A percentile compares a stretch with the other conserved stretches of the same genome.
These are phyloP conservation scores for Caenorhabditis macrosperma DNA, from an alignment of 2,888 invertebrate species.

Conservation along the genomic window DNA sequence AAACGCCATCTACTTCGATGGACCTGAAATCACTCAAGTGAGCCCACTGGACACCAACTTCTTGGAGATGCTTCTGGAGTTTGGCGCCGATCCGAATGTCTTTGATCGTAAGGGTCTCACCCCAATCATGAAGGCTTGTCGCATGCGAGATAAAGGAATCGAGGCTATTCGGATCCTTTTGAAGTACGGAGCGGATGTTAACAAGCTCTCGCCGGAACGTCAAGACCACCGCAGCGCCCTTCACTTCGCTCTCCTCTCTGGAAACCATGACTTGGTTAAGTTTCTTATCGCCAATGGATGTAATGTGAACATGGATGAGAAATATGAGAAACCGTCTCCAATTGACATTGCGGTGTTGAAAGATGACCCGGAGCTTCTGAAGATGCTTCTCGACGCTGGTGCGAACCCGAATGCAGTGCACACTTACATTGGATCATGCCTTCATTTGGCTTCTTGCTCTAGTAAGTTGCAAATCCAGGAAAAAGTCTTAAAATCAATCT, in stretches of 20 bases:
- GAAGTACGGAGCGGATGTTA: constrained; percentile 88
- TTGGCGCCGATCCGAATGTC: constrained; percentile 91
- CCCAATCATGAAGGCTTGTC: constrained; percentile 92
- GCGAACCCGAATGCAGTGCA: constrained; percentile 82
- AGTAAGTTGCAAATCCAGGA: constrained; percentile 61
- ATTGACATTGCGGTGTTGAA: constrained; percentile 89
- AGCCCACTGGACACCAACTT: constrained; percentile 85
- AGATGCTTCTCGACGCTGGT: constrained; percentile 81
- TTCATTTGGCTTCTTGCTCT: constrained; percentile 81
- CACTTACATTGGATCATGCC: constrained; percentile 81
- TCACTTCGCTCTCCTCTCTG: constrained; percentile 91
- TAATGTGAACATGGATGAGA: constrained; percentile 84
- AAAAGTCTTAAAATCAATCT: too few species aligned
- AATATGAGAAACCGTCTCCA: constrained; percentile 87
- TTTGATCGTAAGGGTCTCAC: constrained; percentile 90
- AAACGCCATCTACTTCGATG: constrained; percentile 85
- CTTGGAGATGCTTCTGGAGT: constrained; percentile 88
- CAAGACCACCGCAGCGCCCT: constrained; percentile 91
- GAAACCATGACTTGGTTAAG: constrained; percentile 86
- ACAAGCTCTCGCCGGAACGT: constrained; percentile 88
- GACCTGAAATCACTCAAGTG: constrained; percentile 88
- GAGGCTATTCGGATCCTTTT: constrained; percentile 83
- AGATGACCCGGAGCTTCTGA: constrained; percentile 77
- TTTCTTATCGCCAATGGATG: constrained; percentile 88
- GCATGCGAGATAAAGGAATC: constrained; percentile 86